Percentiles rank a stretch among this genome's conserved stretches.
phyloP scores from a whole-genome alignment of 2,113 vertebrate genomes.

The Rousettus leschenaultii region DNA sequence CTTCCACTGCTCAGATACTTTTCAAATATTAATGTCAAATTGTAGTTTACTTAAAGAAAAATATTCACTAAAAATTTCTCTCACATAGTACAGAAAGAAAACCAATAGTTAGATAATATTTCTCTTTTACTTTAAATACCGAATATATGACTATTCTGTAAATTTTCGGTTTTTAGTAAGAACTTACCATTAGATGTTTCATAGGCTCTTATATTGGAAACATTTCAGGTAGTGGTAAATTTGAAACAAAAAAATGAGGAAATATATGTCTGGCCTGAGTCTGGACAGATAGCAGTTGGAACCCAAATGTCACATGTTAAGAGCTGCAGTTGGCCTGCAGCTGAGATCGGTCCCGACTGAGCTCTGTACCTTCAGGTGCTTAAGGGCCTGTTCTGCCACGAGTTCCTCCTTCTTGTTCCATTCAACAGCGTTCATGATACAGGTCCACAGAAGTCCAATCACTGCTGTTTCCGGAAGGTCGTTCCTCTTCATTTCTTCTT shows the following conservation, averaged over 20 bases:
- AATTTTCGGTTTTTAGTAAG: background rate
- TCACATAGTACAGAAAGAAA: background rate
- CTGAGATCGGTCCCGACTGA: accelerated
- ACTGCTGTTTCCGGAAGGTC: conserved; percentile 90
- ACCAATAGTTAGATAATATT: background rate
- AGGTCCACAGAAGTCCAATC: conserved; percentile 92
- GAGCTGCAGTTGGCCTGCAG: background rate
- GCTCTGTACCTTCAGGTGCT: conserved; percentile 89
- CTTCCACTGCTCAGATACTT: background rate
- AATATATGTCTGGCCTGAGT: background rate
- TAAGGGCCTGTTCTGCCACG: conserved; percentile 94
- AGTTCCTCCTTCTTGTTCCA: conserved; percentile 97
- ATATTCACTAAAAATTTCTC: background rate
- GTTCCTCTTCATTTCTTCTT: conserved; percentile 95
- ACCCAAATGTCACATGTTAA: accelerated
- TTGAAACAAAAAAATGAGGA: background rate
- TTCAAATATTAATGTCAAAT: background rate
- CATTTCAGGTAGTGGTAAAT: background rate
- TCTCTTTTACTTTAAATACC: background rate
- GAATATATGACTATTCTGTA: background rate
- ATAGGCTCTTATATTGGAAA: background rate
- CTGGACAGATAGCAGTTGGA: background rate
- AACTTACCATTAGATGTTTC: background rate
- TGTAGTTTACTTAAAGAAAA: background rate
- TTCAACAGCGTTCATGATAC: conserved; percentile 93